Evolutionary conservation across 2,797 vertebrate genomes (phyloP), one percentile per base, ranked within the genome.

Genomic region (Hyperoplus immaculatus): DNA sequence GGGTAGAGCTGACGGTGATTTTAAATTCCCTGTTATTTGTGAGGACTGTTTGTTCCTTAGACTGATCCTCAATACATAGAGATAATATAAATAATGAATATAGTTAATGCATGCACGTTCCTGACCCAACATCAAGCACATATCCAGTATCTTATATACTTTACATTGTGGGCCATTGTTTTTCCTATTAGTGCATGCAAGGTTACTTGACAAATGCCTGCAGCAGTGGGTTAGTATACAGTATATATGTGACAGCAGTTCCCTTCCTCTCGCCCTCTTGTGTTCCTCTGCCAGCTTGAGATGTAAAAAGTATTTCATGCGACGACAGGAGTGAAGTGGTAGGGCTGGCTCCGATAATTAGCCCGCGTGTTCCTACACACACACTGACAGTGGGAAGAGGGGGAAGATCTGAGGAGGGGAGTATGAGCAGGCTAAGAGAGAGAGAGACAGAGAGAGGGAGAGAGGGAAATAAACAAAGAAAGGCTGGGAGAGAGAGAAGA

Each of bases 301-400:
- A 69, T 65, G 43, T 54, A n/a, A 65, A 21, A 72, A 54, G 59
- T 60, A 6, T 77, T 81, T 77, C 29, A 57, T 39, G 57, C n/a
- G 77, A 42, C 72, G 14, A 66, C 56, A 71, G 29, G 55, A 58
- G 42, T n/a, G 56, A 69, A 64, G 55, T 60, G 21, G 21, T 21
- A 21, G 21, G 21, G 21, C 21, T 21, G 21, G 21, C 21, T 21
- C 21, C 21, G 21, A 21, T 21, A 21, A 21, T 21, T 21, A 21
- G 21, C 21, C 21, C 21, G 21, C 21, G 21, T 21, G 21, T 21
- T 29, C 21, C n/a, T 29, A 64, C 60, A 8, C 21, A 16, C 45
- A 18, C 36, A 18, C 39, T 56, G 75, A 73, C 62, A 66, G 77
- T 47, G 21, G 14, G 49, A 16, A 42, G 13, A 29, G 16, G 18